These are phyloP conservation scores for Mesocricetus auratus DNA, from an alignment of 2,113 vertebrate genomes.

Conservation along the genomic window DNA sequence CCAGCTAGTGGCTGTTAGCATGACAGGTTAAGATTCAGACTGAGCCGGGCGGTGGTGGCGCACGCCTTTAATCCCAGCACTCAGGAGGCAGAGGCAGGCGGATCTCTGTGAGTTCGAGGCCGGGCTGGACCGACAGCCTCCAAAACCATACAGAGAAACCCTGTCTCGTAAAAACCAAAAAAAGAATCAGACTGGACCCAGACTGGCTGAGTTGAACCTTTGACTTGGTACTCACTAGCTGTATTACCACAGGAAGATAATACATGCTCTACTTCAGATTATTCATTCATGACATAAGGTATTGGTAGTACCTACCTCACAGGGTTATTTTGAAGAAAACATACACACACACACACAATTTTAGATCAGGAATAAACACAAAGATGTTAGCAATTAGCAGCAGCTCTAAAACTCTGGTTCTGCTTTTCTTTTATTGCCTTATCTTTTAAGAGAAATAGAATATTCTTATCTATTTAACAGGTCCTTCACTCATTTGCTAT, in stretches of 20 bases:
- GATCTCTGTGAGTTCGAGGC: too few species aligned
- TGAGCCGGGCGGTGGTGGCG: too few species aligned
- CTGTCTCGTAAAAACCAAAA: too few species aligned
- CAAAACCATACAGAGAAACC: too few species aligned
- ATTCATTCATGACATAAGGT: neutral
- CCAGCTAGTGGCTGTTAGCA: neutral
- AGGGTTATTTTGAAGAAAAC: neutral
- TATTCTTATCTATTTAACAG: neutral
- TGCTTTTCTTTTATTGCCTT: constrained; percentile 21
- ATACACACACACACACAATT: too few species aligned
- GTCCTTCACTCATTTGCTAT: neutral
- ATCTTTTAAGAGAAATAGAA: neutral
- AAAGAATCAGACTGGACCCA: neutral
- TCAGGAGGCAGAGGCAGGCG: too few species aligned
- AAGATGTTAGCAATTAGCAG: constrained; percentile 8
- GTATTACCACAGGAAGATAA: neutral
- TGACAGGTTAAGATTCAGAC: neutral
- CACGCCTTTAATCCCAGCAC: too few species aligned
- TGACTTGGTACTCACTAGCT: neutral
- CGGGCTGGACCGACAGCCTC: too few species aligned
- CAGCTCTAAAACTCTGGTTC: constrained; percentile 33
- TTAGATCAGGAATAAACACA: constrained; percentile 32
- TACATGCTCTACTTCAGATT: neutral
- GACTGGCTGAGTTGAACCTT: neutral
- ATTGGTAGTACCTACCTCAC: neutral